phyloP scores from a whole-genome alignment of 1,140 invertebrate genomes.

The Drosophila orena region DNA sequence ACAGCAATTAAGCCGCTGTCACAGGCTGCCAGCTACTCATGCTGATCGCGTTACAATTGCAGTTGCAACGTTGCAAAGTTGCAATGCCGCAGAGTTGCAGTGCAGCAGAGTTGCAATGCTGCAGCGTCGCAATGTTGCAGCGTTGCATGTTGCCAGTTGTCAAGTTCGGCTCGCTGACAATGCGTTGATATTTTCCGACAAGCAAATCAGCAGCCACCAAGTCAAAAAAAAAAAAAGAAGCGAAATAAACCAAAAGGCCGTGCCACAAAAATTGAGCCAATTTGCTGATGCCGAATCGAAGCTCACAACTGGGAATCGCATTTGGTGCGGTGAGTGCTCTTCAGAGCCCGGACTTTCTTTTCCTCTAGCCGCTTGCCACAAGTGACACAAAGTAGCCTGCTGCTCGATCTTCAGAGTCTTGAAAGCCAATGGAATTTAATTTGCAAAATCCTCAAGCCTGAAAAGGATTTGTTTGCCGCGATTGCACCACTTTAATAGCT shows the following conservation, averaged over 20 bases:
- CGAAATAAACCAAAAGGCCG: constrained; percentile 17
- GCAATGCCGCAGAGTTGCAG: constrained; percentile 21
- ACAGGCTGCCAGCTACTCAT: constrained; percentile 74
- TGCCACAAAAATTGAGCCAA: constrained; percentile 66
- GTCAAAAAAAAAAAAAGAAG: background rate
- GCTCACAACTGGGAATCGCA: constrained; percentile 22
- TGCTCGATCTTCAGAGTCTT: constrained; percentile 12
- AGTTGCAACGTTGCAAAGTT: constrained; percentile 34
- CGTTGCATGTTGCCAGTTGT: constrained; percentile 60
- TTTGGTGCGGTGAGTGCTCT: constrained; percentile 3
- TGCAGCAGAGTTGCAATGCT: constrained; percentile 23
- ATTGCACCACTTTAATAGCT: background rate
- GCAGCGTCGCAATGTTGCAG: constrained; percentile 42
- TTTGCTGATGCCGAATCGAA: constrained; percentile 55
- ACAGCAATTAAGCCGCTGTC: constrained; percentile 81
- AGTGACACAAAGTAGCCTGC: constrained; percentile 60
- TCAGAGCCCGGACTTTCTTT: constrained; percentile 15
- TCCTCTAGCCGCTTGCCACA: constrained; percentile 35
- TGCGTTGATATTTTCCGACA: constrained; percentile 83
- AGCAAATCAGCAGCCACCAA: constrained; percentile 66
- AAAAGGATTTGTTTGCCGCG: constrained; percentile 22
- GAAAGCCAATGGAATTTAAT: constrained; percentile 52
- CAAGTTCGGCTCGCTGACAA: constrained; percentile 72
- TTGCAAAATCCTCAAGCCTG: constrained; percentile 43
- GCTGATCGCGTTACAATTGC: constrained; percentile 77